Evolutionary conservation across 2,888 invertebrate species (phyloP), one percentile per base, ranked within the genome.

Genomic region (Parnassius mnemosyne): DNA sequence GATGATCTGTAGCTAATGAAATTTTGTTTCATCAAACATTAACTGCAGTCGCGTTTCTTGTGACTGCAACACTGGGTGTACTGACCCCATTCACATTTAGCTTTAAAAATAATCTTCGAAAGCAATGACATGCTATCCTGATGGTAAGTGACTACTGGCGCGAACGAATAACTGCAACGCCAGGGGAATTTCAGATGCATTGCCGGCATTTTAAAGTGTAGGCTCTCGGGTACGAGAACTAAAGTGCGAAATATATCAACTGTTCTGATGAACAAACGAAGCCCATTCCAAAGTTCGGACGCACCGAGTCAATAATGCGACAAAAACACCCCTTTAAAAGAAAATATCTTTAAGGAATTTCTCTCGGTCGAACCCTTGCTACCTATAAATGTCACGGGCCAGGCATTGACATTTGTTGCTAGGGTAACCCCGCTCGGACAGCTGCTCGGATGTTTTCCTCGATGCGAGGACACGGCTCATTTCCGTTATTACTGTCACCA

Each of bases 381-480:
- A 72, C 71, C 77, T 81, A 88, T 90, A 90, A 90, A 89, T 87
- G 88, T 89, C 88, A 87, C 69, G 57, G 61, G 66, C 63, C 61
- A 60, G 53, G 54, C 57, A 54, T 65, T 65, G 66, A 65, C 66
- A 65, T 63, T 65, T 65, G 63, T 55, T 50, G 61, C 60, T 57
- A 57, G 65, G 63, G 65, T 66, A 61, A 56, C 64, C 63, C 59
- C 49, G n/a, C 60, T 54, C 49, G 68, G 70, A 69, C 76, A 73
- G 71, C 73, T 74, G 76, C 71, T 55, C 66, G 71, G 72, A 71
- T 69, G 57, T 66, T 68, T 70, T 52, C 56, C 57, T 57, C 71
- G 62, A 76, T 67, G 41, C 12, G 9, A 25, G 46, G 51, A 61
- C 73, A 73, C 76, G 79, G 73, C 69, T 72, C 72, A 71, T 72